Conservation (phyloP, 2,888 invertebrate genomes). For the Biston betularia region DNA sequence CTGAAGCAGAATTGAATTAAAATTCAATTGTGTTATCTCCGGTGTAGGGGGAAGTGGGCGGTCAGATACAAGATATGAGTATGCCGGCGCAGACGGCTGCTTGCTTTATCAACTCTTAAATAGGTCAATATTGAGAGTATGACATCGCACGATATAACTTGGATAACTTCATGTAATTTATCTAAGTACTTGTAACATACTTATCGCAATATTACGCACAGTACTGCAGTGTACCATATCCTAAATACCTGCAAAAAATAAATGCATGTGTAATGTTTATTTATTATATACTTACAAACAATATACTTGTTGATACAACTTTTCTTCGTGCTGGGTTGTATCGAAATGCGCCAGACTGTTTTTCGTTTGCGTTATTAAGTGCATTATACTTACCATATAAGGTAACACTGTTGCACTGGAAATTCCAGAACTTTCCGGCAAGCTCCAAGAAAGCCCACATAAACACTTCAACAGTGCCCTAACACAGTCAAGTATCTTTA, state of each 20-base stretch:
- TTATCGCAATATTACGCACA: neutral
- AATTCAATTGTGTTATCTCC: constrained; percentile 66
- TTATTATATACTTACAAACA: too few relatives aligned
- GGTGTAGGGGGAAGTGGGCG: constrained; percentile 48
- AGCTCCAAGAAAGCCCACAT: too few relatives aligned
- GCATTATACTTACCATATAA: too few relatives aligned
- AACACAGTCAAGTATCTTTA: too few relatives aligned
- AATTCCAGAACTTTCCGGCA: too few relatives aligned
- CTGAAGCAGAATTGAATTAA: constrained; percentile 67
- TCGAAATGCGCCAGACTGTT: too few relatives aligned
- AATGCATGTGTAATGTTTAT: too few relatives aligned
- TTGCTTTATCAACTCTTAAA: constrained; percentile 49
- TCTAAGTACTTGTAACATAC: neutral
- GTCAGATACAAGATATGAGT: constrained; percentile 37
- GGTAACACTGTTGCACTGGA: too few relatives aligned
- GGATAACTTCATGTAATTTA: neutral
- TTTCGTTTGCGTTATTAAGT: too few relatives aligned
- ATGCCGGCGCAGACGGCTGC: constrained; percentile 38
- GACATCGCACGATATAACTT: constrained; percentile 13
- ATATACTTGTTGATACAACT: too few relatives aligned
- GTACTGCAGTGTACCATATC: neutral
- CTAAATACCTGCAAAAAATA: neutral
- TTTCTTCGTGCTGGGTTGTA: too few relatives aligned
- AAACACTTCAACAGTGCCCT: too few relatives aligned
- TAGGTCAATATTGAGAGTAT: constrained; percentile 29